Evolutionary conservation across 64 coral and sea anemone genomes (phyloP), one percentile per base, ranked within the genome.

Genomic region (Pocillopora damicornis): DNA sequence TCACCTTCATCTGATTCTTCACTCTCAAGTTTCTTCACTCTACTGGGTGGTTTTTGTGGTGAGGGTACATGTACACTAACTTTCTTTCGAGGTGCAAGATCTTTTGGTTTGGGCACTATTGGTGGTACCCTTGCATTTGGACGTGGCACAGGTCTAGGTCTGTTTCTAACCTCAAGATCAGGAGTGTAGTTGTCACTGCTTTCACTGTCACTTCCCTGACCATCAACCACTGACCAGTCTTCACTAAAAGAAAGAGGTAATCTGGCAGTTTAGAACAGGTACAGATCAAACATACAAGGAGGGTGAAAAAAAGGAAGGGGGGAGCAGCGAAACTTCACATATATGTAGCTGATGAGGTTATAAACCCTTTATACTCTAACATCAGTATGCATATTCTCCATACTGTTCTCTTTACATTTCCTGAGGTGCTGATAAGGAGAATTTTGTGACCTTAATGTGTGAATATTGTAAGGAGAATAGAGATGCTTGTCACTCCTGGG

Each of bases 181-280:
- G 97, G 93, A n/a, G 84, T 79, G 18, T 95, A 99, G 51, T 88
- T 91, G 66, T 99, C 97, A 69, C 90, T 95, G 35, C 93, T 95
- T 14, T 94, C 97, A 86, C 97, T 99, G 37, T 79, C 91, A 58
- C 92, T 93, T 0, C 83, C 78, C 35, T 87, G n/a, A 1, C 66
- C 37, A 45, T 94, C 76, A 73, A 74, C 56, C 64, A 61, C 79
- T 65, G 90, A 86, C 97, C 97, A 99, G 16, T 99, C 97, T 73
- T 94, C 93, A 89, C 93, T 97, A 22, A 56, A 58, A 87, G 73
- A 63, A 64, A 20, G 89, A 75, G 2, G 7, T 7, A 51, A 51
- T 51, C 42, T 51, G 1, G 2, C 7, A 51, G 42, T 51, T 51
- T 51, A 51, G 7, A 51, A 51, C 42, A 51, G 42, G 42, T 51